These are phyloP conservation scores for Arrhamphus sclerolepis DNA, from an alignment of 2,797 vertebrate species.

Conservation along the genomic window DNA sequence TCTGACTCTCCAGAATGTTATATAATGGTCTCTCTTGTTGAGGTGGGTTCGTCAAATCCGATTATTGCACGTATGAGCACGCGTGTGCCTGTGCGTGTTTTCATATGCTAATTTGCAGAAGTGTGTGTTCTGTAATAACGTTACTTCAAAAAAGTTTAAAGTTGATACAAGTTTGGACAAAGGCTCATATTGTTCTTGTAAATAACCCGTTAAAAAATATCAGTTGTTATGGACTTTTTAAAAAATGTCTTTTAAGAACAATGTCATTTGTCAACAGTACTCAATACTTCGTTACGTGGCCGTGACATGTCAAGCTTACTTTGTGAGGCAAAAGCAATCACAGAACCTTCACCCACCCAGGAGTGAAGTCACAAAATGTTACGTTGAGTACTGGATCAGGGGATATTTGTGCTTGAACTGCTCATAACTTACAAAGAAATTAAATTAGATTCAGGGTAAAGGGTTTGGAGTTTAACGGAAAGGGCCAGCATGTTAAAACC, in stretches of 20 bases:
- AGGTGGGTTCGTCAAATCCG: constrained; percentile 49
- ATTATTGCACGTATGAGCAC: constrained; percentile 29
- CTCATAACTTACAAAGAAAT: constrained; percentile 12
- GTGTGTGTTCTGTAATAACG: constrained; percentile 10
- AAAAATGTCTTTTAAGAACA: background rate
- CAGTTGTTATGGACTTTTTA: background rate
- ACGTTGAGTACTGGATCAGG: constrained; percentile 20
- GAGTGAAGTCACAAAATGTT: constrained; percentile 14
- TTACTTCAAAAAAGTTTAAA: constrained; percentile 16
- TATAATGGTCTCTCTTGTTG: constrained; percentile 59
- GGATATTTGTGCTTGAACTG: constrained; percentile 16
- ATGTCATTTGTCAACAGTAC: background rate
- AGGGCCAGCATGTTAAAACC: constrained; percentile 11
- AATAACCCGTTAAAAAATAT: background rate
- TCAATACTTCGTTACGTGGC: too few species aligned
- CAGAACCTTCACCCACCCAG: background rate
- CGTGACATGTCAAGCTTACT: too few species aligned
- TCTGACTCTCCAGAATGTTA: constrained; percentile 47
- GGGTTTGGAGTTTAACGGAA: constrained; percentile 7
- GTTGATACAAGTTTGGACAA: background rate
- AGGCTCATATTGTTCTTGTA: constrained; percentile 1
- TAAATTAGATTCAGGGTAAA: constrained; percentile 15
- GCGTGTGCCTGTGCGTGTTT: constrained; percentile 14
- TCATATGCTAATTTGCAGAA: constrained; percentile 10
- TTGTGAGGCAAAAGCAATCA: too few species aligned